Base-by-base conservation (phyloP, 2,113 vertebrate genomes). In the Scomber japonicus region DNA sequence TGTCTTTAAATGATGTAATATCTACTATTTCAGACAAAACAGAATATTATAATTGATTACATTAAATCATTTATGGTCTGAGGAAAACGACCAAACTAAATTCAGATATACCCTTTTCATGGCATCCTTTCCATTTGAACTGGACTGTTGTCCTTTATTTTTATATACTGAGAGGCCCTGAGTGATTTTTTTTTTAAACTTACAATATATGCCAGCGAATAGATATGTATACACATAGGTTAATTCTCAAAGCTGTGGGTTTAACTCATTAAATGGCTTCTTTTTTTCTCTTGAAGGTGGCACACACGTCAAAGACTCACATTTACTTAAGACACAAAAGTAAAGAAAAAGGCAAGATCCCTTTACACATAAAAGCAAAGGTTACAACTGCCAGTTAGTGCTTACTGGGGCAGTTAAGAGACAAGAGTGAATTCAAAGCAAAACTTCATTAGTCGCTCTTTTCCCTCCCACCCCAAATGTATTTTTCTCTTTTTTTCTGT, bases 151-250 rank as follows among this genome's bases (percentile, higher is more conserved):
- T 94, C 91, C 88, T 95, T 93, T 94, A 84, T 90, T 94, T 89
- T 93, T 83, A 91, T 92, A 94, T 94, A 94, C 89, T 73, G 88
- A 94, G 94, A 95, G 95, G 94, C 95, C 95, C 95, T 96, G 95
- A 96, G 95, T 93, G 90, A 87, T 91, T 90, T 91, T 93, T 82
- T 88, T 64, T 85, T 84, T 53, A 83, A 92, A 94, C 91, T 85
- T 94, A 95, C 93, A 93, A 95, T 95, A 95, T 95, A 96, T 92
- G 94, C 94, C 92, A 95, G 94, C 92, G 84, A 94, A 94, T 92
- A 94, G 94, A 95, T 95, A 95, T 95, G 94, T 96, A 27, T 27
- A 94, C 94, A 95, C 92, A 93, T 93, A 94, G 91, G 93, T 94
- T 94, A 93, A 90, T 94, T 94, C 93, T 95, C 94, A 94, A 95